These are phyloP conservation scores for Brenthis daphne DNA, from an alignment of 2,888 invertebrate species.

Conservation along the genomic window DNA sequence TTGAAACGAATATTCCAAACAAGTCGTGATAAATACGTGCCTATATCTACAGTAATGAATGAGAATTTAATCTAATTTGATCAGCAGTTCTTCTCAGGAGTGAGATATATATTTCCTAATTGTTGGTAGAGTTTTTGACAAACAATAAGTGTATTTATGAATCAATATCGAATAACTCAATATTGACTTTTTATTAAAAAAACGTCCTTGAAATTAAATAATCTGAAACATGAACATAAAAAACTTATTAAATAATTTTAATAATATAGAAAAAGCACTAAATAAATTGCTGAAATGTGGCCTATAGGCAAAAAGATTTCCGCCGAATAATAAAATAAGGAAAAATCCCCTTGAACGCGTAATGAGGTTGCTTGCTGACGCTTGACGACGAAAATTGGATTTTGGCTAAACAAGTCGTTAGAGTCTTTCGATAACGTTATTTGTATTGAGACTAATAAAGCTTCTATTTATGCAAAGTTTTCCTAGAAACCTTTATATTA, in stretches of 20 bases:
- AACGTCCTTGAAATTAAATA: no score
- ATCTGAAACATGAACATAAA: no score
- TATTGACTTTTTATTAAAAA: no score
- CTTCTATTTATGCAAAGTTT: conserved; percentile 26
- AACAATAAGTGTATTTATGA: no score
- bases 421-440: conserved; percentile 29
- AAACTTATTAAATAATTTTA: background rate
- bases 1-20: no score
- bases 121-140: no score
- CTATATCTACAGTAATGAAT: no score
- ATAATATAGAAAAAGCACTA: conserved; percentile 27
- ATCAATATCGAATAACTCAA: no score
- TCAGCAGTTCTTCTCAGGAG: no score
- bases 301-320: conserved; percentile 43
- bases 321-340: conserved; percentile 34
- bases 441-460: conserved; percentile 9
- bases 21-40: no score
- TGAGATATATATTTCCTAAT: no score
- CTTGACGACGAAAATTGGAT: conserved; percentile 63
- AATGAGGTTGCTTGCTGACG: conserved; percentile 48
- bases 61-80: no score
- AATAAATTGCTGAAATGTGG: conserved; percentile 36
- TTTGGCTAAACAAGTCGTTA: conserved; percentile 69
- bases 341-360: conserved; percentile 42
- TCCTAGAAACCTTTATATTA: background rate